Base-by-base conservation (phyloP, 2,888 invertebrate species). In the Tribolium freemani region DNA sequence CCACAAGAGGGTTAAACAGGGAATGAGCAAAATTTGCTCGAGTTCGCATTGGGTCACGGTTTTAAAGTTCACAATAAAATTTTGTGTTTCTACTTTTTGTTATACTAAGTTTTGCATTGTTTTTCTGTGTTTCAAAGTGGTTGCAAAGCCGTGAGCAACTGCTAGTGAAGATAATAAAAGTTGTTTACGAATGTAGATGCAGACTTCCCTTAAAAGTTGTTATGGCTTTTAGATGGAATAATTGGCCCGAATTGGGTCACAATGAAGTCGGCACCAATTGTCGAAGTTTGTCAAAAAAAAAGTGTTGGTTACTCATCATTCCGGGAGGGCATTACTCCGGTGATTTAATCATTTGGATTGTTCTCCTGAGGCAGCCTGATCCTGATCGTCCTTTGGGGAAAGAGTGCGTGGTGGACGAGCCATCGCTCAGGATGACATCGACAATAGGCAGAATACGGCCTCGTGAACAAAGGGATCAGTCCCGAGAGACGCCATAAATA, bases 261-360 rank as follows among this genome's bases (percentile, higher is more conserved):
- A 11, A 4, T 11, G 38, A 48, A 48, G 21, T 53, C 26, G 26
- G 21, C 8, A 8, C 1, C 20, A 21, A 2, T 16, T 0, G 26
- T 26, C 3, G 26, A 21, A 3, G 26, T 26, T 70, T 66, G 21
- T 16, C 6, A 57, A 70, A 71, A 57, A 70, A 71, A 71, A 66
- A 45, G 51, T 53, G 51, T 58, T 44, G 58, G 74, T 75, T 75
- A 72, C 75, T 76, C 77, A 77, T 78, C 77, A 78, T 72, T 57
- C 72, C 70, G 60, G 70, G 68, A 69, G 63, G 56, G 66, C 74
- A 76, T 77, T 76, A 75, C 64, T 57, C 21, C 69, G 72, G 76
- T 76, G 77, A 79, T 79, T 77, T 77, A 78, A 79, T 79, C 78
- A 79, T 76, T 72, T 67, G 73, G 75, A 79, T 79, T 76, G 75